A percentile compares a stretch with the other conserved stretches of the same genome.
phyloP scores from a whole-genome alignment of 2,113 vertebrate genomes.

The Mormyrus iriodes region DNA sequence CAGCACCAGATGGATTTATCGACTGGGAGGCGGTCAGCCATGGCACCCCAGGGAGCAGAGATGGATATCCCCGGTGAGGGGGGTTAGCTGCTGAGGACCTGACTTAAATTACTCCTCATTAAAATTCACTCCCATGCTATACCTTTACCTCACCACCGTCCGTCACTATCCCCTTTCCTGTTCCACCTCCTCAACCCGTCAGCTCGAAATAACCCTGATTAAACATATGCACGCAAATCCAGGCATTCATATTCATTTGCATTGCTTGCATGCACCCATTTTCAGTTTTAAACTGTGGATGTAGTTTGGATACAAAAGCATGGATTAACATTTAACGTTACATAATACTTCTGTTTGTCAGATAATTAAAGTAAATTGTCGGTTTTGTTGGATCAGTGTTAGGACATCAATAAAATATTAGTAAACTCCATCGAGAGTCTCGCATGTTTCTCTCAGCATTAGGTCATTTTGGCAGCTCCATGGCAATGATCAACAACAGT shows the following conservation, averaged over 20 bases:
- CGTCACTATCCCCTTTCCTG: not conserved
- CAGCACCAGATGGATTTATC: constrained; percentile 50
- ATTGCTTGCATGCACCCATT: not conserved
- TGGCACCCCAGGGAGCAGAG: constrained; percentile 25
- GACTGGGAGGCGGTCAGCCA: constrained; percentile 37
- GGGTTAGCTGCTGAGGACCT: constrained; percentile 26
- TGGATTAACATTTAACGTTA: not conserved
- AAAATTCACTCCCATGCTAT: constrained; percentile 36
- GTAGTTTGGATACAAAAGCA: too few relatives aligned
- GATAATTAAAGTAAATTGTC: not conserved
- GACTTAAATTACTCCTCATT: constrained; percentile 42
- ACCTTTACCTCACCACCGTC: not conserved
- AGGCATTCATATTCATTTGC: not conserved
- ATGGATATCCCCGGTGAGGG: constrained; percentile 34
- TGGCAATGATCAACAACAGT: not conserved
- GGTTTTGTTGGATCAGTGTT: not conserved
- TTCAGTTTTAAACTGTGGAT: not conserved
- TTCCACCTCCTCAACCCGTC: not conserved
- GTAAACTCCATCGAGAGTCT: not conserved
- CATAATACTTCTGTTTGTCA: not conserved
- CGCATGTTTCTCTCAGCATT: not conserved
- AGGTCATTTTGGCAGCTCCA: not conserved
- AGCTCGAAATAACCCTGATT: not conserved
- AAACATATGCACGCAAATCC: not conserved
- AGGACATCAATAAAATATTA: not conserved